Evolutionary conservation across 2,888 invertebrate genomes (phyloP).

Genomic region (Diploptera punctata): DNA sequence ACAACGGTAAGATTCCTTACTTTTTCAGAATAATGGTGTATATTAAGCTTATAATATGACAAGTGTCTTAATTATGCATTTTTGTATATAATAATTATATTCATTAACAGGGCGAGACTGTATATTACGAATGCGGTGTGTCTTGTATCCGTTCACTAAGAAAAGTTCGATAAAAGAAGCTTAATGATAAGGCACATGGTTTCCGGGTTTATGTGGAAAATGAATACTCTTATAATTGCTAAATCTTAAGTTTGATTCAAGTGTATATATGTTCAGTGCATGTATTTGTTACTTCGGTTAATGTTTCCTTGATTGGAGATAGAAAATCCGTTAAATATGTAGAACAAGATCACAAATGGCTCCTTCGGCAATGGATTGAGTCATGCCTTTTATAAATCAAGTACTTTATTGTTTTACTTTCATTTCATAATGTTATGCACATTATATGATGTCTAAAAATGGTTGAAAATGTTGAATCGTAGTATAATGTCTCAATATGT

Average conservation of each 20-base stretch:
- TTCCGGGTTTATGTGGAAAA: conserved; percentile 38
- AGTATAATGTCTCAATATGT: not conserved
- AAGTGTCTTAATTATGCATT: not conserved
- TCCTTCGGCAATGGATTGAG: conserved; percentile 17
- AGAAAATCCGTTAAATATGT: conserved; percentile 20
- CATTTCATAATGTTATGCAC: not conserved
- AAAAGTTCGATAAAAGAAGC: conserved; percentile 49
- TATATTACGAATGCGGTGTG: conserved; percentile 38
- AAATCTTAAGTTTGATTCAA: not conserved
- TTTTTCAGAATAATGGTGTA: not conserved
- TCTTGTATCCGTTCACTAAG: conserved; percentile 36
- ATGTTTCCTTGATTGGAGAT: not conserved
- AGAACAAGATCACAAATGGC: conserved; percentile 27
- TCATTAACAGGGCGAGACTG: not conserved
- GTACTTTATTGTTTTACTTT: not conserved
- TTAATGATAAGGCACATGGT: conserved; percentile 59
- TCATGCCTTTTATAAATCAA: conserved; percentile 10
- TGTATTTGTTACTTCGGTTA: not conserved
- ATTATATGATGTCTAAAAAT: not conserved
- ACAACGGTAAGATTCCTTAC: conserved; percentile 60
- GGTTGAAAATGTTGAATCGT: not conserved
- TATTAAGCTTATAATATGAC: conserved; percentile 9
- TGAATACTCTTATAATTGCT: conserved; percentile 5
- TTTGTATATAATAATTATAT: conserved; percentile 2
- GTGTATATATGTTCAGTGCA: not conserved